These are phyloP conservation scores for Papilio protenor DNA, from an alignment of 2,888 invertebrate species.

Conservation along the genomic window DNA sequence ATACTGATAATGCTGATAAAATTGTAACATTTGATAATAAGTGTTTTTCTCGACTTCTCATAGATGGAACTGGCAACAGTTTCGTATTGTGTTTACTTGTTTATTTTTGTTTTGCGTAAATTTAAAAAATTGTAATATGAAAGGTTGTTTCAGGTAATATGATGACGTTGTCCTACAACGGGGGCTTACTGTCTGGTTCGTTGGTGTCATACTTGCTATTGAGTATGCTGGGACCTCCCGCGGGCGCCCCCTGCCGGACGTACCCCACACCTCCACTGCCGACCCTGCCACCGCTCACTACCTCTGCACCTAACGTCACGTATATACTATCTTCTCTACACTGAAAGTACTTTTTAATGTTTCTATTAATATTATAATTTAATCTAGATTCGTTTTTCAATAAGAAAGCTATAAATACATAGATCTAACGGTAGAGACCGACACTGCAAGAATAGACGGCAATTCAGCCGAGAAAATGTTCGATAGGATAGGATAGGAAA, in stretches of 20 bases:
- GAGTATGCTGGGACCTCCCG: slow-evolving; percentile 84
- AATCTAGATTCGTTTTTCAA: not conserved
- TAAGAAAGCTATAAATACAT: not conserved
- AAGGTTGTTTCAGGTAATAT: slow-evolving; percentile 89
- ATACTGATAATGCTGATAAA: not conserved
- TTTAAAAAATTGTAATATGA: not conserved
- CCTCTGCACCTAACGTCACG: slow-evolving; percentile 53
- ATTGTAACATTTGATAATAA: not conserved
- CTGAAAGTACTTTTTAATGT: slow-evolving; percentile 39
- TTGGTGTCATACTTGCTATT: slow-evolving; percentile 92
- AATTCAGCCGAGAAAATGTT: not conserved
- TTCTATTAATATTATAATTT: not conserved
- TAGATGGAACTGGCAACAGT: not conserved
- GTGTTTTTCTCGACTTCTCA: not conserved
- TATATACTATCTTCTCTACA: slow-evolving; percentile 49
- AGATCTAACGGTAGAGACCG: not conserved
- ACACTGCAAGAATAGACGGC: not conserved
- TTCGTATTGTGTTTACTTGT: not conserved
- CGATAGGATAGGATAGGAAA: no score
- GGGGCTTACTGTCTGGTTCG: slow-evolving; percentile 93
- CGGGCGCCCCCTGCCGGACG: slow-evolving; percentile 76
- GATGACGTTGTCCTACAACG: slow-evolving; percentile 96
- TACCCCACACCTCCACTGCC: slow-evolving; percentile 76
- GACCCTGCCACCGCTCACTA: slow-evolving; percentile 61
- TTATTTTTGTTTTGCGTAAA: not conserved